phyloP scores from a whole-genome alignment of 2,113 vertebrate genomes.

The Tapirus terrestris region DNA sequence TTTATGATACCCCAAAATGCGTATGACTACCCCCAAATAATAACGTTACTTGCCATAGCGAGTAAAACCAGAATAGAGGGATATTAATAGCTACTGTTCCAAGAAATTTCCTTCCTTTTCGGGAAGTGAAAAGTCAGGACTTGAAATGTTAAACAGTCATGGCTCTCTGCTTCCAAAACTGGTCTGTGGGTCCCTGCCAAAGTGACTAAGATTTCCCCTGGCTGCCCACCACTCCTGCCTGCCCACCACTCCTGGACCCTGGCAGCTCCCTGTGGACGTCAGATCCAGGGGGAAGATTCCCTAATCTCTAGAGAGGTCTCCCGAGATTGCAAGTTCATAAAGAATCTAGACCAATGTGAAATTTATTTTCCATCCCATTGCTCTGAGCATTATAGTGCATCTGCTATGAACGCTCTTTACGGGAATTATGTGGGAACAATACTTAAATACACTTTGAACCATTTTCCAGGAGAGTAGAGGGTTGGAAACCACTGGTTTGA shows the following conservation, averaged over 20 bases:
- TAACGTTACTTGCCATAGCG: not conserved
- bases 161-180: conserved; percentile 46
- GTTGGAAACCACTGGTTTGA: not conserved
- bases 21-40: not conserved
- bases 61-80: not conserved
- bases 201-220: conserved; percentile 6
- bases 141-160: conserved; percentile 45
- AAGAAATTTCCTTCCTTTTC: conserved; percentile 55
- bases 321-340: not conserved
- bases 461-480: not conserved
- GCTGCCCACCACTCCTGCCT: not conserved
- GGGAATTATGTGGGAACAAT: not conserved
- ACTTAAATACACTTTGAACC: not conserved
- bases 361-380: not conserved
- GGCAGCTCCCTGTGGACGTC: not conserved
- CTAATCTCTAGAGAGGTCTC: not conserved
- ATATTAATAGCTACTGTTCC: conserved; percentile 49
- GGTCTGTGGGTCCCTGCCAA: not conserved
- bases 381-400: not conserved
- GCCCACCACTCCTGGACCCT: not conserved
- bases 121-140: conserved; percentile 26
- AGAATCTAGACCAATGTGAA: not conserved
- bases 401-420: not conserved
- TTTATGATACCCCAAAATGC: not conserved
- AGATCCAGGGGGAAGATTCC: not conserved